Evolutionary conservation across 35 echinoderm and acorn worm species (phyloP), one percentile per base, ranked within the genome.

Genomic region (Acanthaster planci): DNA sequence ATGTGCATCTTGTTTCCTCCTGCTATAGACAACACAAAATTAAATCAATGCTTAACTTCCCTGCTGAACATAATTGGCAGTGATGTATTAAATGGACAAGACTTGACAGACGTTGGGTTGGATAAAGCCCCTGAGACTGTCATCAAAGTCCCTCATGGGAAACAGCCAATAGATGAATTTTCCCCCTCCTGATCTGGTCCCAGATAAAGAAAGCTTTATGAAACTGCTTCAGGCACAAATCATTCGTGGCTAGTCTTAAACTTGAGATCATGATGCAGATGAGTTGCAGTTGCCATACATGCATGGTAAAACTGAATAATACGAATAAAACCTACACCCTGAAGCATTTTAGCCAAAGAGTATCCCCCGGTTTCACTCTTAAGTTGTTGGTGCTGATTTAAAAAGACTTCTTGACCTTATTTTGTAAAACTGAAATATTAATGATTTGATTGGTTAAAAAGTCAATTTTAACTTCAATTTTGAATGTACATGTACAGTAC

Each of bases 1-100:
- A 47, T 47, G 42, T 47, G 42, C 4, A 47, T 12, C 12, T 47
- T 47, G 42, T 12, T 47, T 47, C 42, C 9, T 22, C 57, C 60
- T 35, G 21, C 21, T 31, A 35, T 6, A 31, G 7, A 1, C 60
- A 6, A 3, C 60, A 1, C 23, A 5, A 68, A 68, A 72, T 72
- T 29, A 72, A 72, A 72, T 72, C 29, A 31, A 6, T 35, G 64
- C 26, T 72, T 72, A 72, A 72, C 64, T 72, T 72, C 64, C 64
- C 64, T 23, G 19, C 23, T 29, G 64, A 72, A 26, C 12, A 12
- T 31, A 72, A 72, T 72, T 72, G 64, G 64, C 34, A 26, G 7
- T 72, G 64, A 72, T 72, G 64, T 72, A 72, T 72, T 21, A 31
- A 72, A 47, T 12, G 4, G 42, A 47, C 42, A 47, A 12, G 4